Base-by-base conservation (phyloP, 2,888 invertebrate species). In the Drosophila yooni region DNA sequence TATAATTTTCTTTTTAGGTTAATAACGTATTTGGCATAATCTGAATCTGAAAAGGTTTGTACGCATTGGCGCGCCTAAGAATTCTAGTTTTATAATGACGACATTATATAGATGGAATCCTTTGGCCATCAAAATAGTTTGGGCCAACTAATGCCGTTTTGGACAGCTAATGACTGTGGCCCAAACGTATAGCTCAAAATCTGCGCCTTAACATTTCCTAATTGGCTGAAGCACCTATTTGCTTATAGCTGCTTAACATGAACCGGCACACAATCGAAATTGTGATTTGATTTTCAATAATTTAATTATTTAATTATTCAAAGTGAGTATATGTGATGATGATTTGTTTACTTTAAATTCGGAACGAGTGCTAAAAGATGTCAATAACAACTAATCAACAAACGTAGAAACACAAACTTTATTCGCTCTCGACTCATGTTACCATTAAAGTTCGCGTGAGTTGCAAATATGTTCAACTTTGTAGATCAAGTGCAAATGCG, bases 241-340 rank as follows among this genome's bases (percentile, higher is more conserved):
- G 62, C 68, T 78, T 71, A 78, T 80, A 48, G 64, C 71, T 67
- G 71, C 43, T 59, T 64, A 71, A 59, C 77, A 78, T 78, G 77
- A 60, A 69, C n/a, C 46, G 31, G 31, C 27, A 58, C 40, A n/a
- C 27, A 34, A 15, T 56, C 53, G 13, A 50, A 21, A 27, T 1
- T 15, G 6, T n/a, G 13, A 33, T 13, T 15, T 27, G 13, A 18
- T 18, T 43, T 34, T 40, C 21, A 25, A 31, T 56, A 15, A 27
- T 27, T 43, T 25, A 34, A 31, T 60, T 62, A 62, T 33, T 34
- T 33, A 27, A 52, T 60, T 61, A 61, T 31, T 57, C 38, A 25
- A 33, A 43, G 53, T 29, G n/a, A 4, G 18, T 58, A 58, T 31
- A 25, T 11, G 11, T 13, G 31, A 38, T 54, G 31, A 31, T 33